Evolutionary conservation across 2,113 vertebrate genomes (phyloP), one percentile per base, ranked within the genome.

Genomic region (Mastomys coucha): DNA sequence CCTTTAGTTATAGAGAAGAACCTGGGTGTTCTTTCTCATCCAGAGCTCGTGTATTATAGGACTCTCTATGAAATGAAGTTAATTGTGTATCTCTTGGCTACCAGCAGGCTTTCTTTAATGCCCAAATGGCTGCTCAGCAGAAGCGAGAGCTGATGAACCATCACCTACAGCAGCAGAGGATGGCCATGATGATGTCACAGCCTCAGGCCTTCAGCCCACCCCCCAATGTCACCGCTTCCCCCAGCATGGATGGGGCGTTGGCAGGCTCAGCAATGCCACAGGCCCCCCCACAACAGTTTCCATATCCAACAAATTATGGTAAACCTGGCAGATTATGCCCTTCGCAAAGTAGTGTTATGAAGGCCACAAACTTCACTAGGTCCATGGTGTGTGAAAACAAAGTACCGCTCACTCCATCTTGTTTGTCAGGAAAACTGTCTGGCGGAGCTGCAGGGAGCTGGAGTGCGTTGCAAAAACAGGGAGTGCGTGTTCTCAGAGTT

Each of bases 71-170:
- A 82, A 91, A 13, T 88, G 39, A 39, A 24, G n/a, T 63, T 39
- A 5, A 98, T 96, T 96, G 33, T 0, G 0, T 76, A 94, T 97
- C 94, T 97, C 72, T 97, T 92, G 97, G 91, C 60, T 95, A 93
- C 96, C 97, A 99, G 99, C 98, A 99, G 97, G 98, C 99, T 95
- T 99, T 99, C 98, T 98, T 99, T 89, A 99, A 99, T 19, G 99
- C 99, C 91, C 99, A 99, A 98, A 99, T 99, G 99, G 98, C 99
- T 82, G 99, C 99, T 89, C 99, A 99, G 98, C 99, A 99, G 87
- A 99, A 98, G 97, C 98, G 99, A 97, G 99, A 99, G 98, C 97
- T 99, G 98, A 97, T 99, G 88, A 99, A 98, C 95, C 99, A 99
- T 92, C 99, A 99, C 98, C 99, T 99, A 98, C 99, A 99, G 93